Conservation (phyloP, 2,797 vertebrate genomes). For the Aulostomus chinensis region DNA sequence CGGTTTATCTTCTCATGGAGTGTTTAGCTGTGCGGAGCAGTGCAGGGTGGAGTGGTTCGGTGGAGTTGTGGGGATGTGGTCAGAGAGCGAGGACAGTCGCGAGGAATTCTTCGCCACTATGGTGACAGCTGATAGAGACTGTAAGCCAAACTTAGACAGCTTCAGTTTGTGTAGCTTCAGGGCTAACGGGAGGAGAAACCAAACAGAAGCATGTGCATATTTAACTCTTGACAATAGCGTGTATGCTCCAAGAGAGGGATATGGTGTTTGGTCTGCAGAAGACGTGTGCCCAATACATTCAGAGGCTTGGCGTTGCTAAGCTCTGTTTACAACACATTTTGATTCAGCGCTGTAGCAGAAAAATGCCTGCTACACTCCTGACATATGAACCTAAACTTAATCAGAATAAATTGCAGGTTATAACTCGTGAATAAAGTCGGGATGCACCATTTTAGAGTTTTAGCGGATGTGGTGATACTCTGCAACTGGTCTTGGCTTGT, state of each 20-base stretch:
- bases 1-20: constrained; percentile 36
- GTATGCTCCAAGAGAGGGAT: constrained; percentile 9
- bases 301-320: not conserved
- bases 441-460: too few species aligned
- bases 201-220: constrained; percentile 39
- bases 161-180: constrained; percentile 32
- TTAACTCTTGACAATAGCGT: constrained; percentile 40
- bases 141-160: constrained; percentile 11
- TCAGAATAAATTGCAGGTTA: too few species aligned
- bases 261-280: constrained; percentile 4
- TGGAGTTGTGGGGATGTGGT: not conserved
- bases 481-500: too few species aligned
- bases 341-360: not conserved
- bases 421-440: too few species aligned
- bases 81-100: not conserved
- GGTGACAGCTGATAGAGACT: constrained; percentile 37
- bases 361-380: not conserved
- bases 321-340: constrained; percentile 18
- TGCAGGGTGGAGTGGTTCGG: constrained; percentile 9
- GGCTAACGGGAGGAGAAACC: constrained; percentile 37
- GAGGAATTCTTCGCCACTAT: constrained; percentile 20
- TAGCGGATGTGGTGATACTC: too few species aligned
- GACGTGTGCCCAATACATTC: constrained; percentile 9
- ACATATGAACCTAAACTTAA: too few species aligned
- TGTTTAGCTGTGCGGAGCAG: constrained; percentile 18